Evolutionary conservation across 2,888 invertebrate genomes (phyloP).

Genomic region (Melangyna quadrimaculata): DNA sequence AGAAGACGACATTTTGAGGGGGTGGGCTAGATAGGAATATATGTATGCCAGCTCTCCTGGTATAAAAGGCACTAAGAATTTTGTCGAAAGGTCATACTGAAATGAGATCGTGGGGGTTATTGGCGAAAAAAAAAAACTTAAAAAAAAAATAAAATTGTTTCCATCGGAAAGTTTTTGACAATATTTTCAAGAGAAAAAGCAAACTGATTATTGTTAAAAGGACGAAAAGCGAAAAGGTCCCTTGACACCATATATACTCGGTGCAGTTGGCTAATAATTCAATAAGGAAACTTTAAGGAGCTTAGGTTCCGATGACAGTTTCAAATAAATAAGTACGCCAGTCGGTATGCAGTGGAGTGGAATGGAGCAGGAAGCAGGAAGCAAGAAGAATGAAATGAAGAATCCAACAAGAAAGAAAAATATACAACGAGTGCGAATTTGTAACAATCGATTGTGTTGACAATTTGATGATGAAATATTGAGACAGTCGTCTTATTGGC

Average conservation of each 20-base stretch:
- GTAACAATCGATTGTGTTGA: slow-evolving; percentile 58
- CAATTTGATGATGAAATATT: slow-evolving; percentile 64
- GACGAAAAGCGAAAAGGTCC: slow-evolving; percentile 43
- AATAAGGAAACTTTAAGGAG: slow-evolving; percentile 64
- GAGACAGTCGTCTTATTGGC: slow-evolving; percentile 48
- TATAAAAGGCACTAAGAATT: slow-evolving; percentile 12
- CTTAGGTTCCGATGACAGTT: slow-evolving; percentile 54
- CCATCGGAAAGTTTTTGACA: slow-evolving; percentile 40
- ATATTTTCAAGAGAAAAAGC: slow-evolving; percentile 21
- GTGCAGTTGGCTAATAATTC: slow-evolving; percentile 67
- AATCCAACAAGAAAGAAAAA: not conserved
- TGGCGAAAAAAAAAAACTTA: not conserved
- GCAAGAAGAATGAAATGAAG: not conserved
- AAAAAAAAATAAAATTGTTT: slow-evolving; percentile 4
- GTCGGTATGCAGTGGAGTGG: no score
- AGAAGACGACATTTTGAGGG: not conserved
- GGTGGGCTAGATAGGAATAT: not conserved
- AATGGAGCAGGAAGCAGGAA: no score
- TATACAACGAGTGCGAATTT: slow-evolving; percentile 47
- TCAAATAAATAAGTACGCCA: slow-evolving; percentile 51
- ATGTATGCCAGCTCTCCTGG: not conserved
- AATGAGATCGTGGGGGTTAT: not conserved
- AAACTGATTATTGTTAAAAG: not conserved
- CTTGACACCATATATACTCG: slow-evolving; percentile 27
- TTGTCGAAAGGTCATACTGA: slow-evolving; percentile 55